Conservation (phyloP, 92 coral and sea anemone species). For the Phenganax stokvisi region DNA sequence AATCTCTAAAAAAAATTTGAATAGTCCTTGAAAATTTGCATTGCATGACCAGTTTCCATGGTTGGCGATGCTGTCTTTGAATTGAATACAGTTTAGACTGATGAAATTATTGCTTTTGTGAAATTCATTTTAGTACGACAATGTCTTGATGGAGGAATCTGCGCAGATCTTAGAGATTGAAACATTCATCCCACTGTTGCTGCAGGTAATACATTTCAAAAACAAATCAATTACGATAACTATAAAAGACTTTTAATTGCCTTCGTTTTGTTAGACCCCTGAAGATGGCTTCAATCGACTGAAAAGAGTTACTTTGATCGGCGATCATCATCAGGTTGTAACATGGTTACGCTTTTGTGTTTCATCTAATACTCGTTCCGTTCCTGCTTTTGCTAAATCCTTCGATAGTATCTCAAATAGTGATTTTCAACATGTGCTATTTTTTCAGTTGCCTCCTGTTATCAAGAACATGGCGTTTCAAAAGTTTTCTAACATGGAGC, state of each 20-base stretch:
- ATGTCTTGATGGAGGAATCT: constrained; percentile 95
- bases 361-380: no score
- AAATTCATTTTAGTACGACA: constrained; percentile 62
- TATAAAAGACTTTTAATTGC: neutral
- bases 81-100: neutral
- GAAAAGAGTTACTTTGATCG: constrained; percentile 83
- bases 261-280: constrained; percentile 55
- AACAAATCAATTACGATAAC: neutral
- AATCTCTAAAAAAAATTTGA: neutral
- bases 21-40: neutral
- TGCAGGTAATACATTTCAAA: constrained; percentile 58
- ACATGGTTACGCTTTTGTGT: neutral
- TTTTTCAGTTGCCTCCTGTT: constrained; percentile 87
- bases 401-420: neutral
- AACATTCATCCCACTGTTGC: constrained; percentile 86
- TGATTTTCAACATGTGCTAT: neutral
- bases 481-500: constrained; percentile 99
- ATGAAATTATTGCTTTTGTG: neutral
- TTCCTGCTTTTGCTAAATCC: neutral
- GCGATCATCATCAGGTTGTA: constrained; percentile 92
- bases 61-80: no score
- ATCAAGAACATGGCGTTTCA: constrained; percentile 99
- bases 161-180: constrained; percentile 98
- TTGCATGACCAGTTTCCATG: neutral
- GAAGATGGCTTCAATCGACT: constrained; percentile 95